Base-by-base conservation (phyloP, 2,797 vertebrate species). In the Merluccius polli region DNA sequence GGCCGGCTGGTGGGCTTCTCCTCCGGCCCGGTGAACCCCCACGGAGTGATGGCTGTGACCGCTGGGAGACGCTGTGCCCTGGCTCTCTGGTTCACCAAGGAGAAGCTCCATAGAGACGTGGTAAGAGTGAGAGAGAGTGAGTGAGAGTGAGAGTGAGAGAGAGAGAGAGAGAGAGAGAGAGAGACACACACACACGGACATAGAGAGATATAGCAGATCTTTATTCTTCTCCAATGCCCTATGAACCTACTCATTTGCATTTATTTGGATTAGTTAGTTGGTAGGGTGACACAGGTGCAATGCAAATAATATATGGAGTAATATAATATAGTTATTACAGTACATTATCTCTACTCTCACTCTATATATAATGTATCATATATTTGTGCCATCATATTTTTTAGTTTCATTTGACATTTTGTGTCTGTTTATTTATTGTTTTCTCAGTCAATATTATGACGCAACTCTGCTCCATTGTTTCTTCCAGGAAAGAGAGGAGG, bases 1-100 rank as follows among this genome's bases (percentile, higher is more conserved):
- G 97, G 97, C 48, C 95, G 97, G 72, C 91, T 99, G 0, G 95
- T 97, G 8, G 95, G 95, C 80, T 99, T 98, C 87, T 96, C 96
- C 74, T 97, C 97, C 0, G 97, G 97, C 38, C 95, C 94, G 4
- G 95, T 98, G 71, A 99, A 99, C 81, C 97, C 97, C 1, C 97
- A 99, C 0, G 97, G 97, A 0, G 96, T 99, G 11, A 94, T 94
- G 29, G 97, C 97, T 0, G 95, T 98, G 88, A 96, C 95, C 0
- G 88, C 73, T 0, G 98, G 97, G 0, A 92, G 94, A 52, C 93
- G 96, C 78, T 99, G 96, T 0, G 94, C 96, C 2, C 68, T 99
- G 30, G 96, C 95, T 0, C 93, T 99, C 75, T 99, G 97, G 97
- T 98, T 98, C 85, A 98, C 97, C 0, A 95, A 95, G 77, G 95